Conservation (phyloP, 2,797 vertebrate species). For the Merluccius polli region DNA sequence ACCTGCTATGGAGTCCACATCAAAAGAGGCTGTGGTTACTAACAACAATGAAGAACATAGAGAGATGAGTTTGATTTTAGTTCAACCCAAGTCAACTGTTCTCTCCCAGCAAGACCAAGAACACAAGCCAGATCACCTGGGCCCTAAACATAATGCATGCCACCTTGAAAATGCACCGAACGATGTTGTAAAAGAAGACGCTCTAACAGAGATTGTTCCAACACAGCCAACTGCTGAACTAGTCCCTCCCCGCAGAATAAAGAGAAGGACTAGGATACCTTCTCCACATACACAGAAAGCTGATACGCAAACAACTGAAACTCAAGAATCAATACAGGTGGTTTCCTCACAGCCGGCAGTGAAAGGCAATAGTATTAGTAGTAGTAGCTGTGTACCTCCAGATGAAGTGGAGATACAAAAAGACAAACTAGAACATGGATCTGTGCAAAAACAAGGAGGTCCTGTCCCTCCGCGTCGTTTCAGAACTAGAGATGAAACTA, state of each 20-base stretch:
- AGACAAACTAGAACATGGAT: slow-evolving; percentile 22
- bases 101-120: slow-evolving; percentile 40
- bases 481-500: slow-evolving; percentile 43
- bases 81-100: slow-evolving; percentile 30
- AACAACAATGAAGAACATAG: slow-evolving; percentile 15
- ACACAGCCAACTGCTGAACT: background rate
- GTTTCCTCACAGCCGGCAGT: slow-evolving; percentile 1
- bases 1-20: slow-evolving; percentile 34
- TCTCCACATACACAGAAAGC: slow-evolving; percentile 11
- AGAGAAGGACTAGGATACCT: slow-evolving; percentile 7
- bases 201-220: slow-evolving; percentile 1
- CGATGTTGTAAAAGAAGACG: background rate
- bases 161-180: slow-evolving; percentile 1
- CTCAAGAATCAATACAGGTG: slow-evolving; percentile 8
- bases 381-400: background rate
- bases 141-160: slow-evolving; percentile 21
- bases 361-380: background rate
- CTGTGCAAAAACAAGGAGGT: slow-evolving; percentile 6
- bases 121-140: slow-evolving; percentile 28
- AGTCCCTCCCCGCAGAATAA: slow-evolving; percentile 4
- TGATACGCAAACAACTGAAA: slow-evolving; percentile 13
- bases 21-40: slow-evolving; percentile 34
- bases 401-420: background rate
- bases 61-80: slow-evolving; percentile 7
- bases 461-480: slow-evolving; percentile 34